These are phyloP conservation scores for Priocnemis perturbator DNA, from an alignment of 2,888 invertebrate species.

Conservation along the genomic window DNA sequence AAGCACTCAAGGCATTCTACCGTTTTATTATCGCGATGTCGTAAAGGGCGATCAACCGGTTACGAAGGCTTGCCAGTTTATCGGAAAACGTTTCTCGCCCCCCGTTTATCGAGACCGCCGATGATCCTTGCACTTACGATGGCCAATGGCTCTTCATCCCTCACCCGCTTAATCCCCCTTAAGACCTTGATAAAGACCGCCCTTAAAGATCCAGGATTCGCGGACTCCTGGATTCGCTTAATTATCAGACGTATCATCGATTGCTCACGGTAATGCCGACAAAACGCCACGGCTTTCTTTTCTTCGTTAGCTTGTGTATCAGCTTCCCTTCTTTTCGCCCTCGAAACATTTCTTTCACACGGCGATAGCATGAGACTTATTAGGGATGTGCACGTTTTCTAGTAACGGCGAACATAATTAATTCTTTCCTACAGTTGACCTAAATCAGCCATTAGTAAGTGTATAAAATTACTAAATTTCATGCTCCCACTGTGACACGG, in stretches of 20 bases:
- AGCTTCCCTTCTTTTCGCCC: too few relatives aligned
- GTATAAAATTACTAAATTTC: too few relatives aligned
- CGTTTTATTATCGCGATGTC: conserved; percentile 41
- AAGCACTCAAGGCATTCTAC: not conserved
- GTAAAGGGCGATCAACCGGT: conserved; percentile 33
- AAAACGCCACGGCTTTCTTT: too few relatives aligned
- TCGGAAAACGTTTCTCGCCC: conserved; percentile 49
- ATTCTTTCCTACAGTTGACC: too few relatives aligned
- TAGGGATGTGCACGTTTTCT: too few relatives aligned
- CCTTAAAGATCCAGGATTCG: conserved; percentile 50
- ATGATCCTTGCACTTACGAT: conserved; percentile 61
- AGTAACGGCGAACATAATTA: too few relatives aligned
- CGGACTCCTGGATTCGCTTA: conserved; percentile 16
- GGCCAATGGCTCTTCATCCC: conserved; percentile 68
- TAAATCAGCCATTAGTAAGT: too few relatives aligned
- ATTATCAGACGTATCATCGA: not conserved
- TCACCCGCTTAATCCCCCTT: conserved; percentile 68
- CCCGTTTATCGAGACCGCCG: conserved; percentile 66
- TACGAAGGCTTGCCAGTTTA: conserved; percentile 43
- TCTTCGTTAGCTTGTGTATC: too few relatives aligned
- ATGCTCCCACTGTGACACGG: too few relatives aligned
- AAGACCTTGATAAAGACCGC: conserved; percentile 57
- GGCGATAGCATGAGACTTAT: too few relatives aligned
- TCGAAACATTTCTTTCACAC: too few relatives aligned
- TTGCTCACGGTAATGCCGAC: not conserved